A percentile compares a stretch with the other conserved stretches of the same genome.
Conservation (phyloP, 2,888 invertebrate genomes). For the Trilocha varians region DNA sequence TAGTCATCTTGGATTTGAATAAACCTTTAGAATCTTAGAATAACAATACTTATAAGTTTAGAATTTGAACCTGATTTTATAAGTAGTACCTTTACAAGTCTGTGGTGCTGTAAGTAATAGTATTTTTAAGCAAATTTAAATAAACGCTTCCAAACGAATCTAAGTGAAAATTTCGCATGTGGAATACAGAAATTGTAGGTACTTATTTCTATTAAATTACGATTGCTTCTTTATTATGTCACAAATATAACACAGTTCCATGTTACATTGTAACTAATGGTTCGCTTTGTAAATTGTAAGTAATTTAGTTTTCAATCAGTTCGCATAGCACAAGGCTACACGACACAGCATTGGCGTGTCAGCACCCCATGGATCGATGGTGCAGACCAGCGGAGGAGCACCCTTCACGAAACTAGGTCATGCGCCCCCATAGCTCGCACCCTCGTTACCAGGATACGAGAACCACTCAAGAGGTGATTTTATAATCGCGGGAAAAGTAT, state of each 20-base stretch:
- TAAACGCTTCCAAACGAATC: too few species aligned
- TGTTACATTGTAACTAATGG: not conserved
- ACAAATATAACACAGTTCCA: not conserved
- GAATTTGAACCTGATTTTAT: too few species aligned
- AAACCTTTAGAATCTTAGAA: too few species aligned
- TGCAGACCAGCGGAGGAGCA: constrained; percentile 38
- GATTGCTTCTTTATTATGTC: not conserved
- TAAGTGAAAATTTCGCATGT: too few species aligned
- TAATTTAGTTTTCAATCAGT: constrained; percentile 1
- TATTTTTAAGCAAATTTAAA: too few species aligned
- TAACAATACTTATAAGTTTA: too few species aligned
- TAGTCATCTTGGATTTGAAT: too few species aligned
- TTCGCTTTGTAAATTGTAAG: not conserved
- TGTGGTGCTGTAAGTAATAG: too few species aligned
- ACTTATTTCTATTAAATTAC: not conserved
- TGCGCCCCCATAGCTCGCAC: constrained; percentile 39
- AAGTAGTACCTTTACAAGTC: too few species aligned
- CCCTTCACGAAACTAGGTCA: constrained; percentile 62
- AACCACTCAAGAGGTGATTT: constrained; percentile 8
- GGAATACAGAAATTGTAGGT: too few species aligned
- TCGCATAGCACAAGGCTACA: constrained; percentile 3
- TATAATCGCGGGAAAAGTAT: constrained; percentile 1
- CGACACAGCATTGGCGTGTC: constrained; percentile 6
- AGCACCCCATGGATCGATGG: constrained; percentile 56
- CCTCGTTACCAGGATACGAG: constrained; percentile 43